Base-by-base conservation (phyloP, 2,888 invertebrate genomes). In the Leucoma salicis region DNA sequence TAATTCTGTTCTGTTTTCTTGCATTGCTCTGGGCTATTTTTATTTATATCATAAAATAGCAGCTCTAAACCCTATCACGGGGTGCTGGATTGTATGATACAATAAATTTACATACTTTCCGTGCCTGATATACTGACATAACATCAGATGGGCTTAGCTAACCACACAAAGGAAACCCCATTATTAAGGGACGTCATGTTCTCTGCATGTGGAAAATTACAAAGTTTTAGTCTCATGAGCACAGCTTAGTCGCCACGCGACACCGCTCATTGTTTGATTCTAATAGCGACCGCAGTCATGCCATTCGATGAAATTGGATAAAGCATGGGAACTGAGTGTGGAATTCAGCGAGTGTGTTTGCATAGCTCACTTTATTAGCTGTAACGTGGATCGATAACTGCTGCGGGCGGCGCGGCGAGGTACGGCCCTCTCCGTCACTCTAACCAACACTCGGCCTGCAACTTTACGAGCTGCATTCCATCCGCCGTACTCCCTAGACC, bases 331-430 rank as follows among this genome's bases (percentile, higher is more conserved):
- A 88, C 83, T 62, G 64, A 70, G 67, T 59, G 70, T 66, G 86
- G 87, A 86, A 84, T 85, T 78, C 80, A 79, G 75, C 74, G 73
- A 67, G 71, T 75, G 74, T 74, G 82, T 86, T 86, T 82, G 86
- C 84, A 87, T 88, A 79, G 85, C 77, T 84, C 74, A 77, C 79
- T 88, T 89, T 88, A 88, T 88, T 82, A 75, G 78, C 82, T 82
- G 82, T 78, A 79, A 82, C 87, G 80, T 64, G 66, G 69, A 68
- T 70, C 75, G 71, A 70, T 72, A 73, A 78, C 70, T 70, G 70
- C 73, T 64, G 68, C 66, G 60, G 53, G 53, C 57, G 58, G 49
- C 57, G 61, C 57, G 52, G 55, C 53, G 56, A 46, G 53, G 47
- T 6, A 14, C 57, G 5, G 21, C 51, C 62, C 56, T 62, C 68